Evolutionary conservation across 2,113 vertebrate genomes (phyloP).

Genomic region (Cyprinodon brontotheroides): DNA sequence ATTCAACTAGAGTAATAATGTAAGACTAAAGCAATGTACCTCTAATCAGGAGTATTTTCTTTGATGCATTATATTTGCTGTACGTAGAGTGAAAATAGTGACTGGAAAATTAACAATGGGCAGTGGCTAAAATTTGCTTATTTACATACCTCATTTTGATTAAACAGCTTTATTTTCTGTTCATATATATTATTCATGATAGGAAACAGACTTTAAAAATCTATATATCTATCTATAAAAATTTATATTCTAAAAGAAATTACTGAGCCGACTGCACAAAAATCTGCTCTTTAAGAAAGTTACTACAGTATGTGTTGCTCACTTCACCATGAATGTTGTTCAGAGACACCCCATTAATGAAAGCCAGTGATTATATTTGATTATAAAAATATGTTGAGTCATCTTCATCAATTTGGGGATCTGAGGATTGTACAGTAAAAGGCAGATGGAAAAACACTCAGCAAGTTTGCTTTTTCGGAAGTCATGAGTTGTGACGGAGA

Average conservation of each 20-base stretch:
- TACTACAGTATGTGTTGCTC: background rate
- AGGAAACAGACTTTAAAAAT: too few relatives aligned
- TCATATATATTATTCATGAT: background rate
- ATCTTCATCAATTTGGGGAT: background rate
- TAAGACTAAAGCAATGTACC: conserved; percentile 21
- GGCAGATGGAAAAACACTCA: background rate
- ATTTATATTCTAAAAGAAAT: background rate
- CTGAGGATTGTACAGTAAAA: background rate
- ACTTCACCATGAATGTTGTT: background rate
- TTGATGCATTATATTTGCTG: conserved; percentile 14
- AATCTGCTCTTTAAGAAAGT: background rate
- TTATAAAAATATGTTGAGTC: background rate
- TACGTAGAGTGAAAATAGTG: background rate
- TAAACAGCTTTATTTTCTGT: too few relatives aligned
- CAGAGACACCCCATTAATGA: background rate
- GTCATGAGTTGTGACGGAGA: background rate
- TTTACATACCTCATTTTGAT: background rate
- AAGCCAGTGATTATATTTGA: background rate
- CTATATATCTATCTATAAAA: too few relatives aligned
- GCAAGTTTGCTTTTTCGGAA: background rate
- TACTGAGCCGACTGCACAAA: too few relatives aligned
- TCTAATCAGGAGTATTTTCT: conserved; percentile 22
- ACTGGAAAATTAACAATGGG: background rate
- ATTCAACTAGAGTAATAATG: conserved; percentile 29
- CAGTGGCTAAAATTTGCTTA: background rate